phyloP scores from a whole-genome alignment of 2,797 vertebrate species.

The Mus caroli region DNA sequence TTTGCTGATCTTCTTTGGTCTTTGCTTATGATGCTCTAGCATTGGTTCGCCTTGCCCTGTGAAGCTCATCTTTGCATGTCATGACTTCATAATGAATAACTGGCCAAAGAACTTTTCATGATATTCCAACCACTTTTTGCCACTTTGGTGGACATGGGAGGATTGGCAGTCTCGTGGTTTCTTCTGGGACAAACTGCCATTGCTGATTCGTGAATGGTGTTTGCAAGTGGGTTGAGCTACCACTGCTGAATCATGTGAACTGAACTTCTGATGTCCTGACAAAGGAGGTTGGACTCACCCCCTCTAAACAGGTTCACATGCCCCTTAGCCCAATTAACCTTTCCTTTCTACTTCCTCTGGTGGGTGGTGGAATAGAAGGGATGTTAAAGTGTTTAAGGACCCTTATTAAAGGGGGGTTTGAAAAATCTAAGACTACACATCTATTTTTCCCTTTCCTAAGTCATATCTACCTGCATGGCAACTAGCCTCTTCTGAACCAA shows the following conservation, averaged over 20 bases:
- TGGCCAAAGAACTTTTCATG: neutral
- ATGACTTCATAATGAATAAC: neutral
- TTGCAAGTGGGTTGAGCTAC: neutral
- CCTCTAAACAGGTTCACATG: neutral
- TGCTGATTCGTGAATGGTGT: neutral
- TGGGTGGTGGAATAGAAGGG: neutral
- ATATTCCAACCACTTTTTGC: neutral
- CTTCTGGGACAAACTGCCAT: neutral
- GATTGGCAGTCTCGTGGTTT: neutral
- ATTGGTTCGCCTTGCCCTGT: neutral
- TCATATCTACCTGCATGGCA: slow-evolving; percentile 13
- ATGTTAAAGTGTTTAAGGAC: neutral
- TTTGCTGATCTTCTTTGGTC: neutral
- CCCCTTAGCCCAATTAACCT: neutral
- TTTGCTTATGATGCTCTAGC: neutral
- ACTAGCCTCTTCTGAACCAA: neutral
- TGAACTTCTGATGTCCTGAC: neutral
- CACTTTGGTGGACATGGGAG: neutral
- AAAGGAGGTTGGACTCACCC: neutral
- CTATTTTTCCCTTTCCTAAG: neutral
- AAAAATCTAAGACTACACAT: neutral
- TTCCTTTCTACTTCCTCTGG: neutral
- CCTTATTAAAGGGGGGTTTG: neutral
- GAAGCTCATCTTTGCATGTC: neutral
- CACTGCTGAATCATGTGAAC: neutral